Conservation (phyloP, 2,113 vertebrate species). For the Ginglymostoma cirratum region DNA sequence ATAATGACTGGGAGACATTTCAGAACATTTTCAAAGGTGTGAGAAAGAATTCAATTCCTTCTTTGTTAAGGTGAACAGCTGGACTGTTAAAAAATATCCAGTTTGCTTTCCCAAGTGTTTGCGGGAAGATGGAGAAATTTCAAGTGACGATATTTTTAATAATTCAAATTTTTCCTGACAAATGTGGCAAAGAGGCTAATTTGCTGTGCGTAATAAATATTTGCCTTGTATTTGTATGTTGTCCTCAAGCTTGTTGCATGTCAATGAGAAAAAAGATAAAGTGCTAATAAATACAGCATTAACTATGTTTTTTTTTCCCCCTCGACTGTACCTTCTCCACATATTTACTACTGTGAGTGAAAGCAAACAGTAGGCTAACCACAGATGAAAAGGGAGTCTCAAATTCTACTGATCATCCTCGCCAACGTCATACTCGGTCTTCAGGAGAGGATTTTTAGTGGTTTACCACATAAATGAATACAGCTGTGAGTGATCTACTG, state of each 20-base stretch:
- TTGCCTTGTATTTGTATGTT: neutral
- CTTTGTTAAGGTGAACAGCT: neutral
- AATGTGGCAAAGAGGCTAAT: neutral
- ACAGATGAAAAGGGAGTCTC: conserved; percentile 61
- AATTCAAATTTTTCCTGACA: neutral
- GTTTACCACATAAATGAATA: conserved; percentile 81
- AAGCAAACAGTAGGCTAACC: conserved; percentile 63
- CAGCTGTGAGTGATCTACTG: conserved; percentile 84
- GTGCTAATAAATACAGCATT: neutral
- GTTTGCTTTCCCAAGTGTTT: no score
- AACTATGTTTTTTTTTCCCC: conserved; percentile 39
- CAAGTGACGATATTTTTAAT: neutral
- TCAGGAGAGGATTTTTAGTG: conserved; percentile 69
- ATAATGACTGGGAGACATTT: neutral
- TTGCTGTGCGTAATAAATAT: neutral
- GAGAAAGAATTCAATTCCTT: neutral
- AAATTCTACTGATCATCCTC: conserved; percentile 63
- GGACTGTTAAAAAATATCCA: neutral
- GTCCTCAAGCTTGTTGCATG: no score
- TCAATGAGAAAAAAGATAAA: neutral
- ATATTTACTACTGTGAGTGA: conserved; percentile 60
- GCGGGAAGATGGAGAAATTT: neutral
- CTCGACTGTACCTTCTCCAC: conserved; percentile 48
- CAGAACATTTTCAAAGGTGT: neutral
- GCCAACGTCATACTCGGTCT: conserved; percentile 70